These are phyloP conservation scores for Germaria angustata DNA, from an alignment of 2,888 invertebrate species.

Conservation along the genomic window DNA sequence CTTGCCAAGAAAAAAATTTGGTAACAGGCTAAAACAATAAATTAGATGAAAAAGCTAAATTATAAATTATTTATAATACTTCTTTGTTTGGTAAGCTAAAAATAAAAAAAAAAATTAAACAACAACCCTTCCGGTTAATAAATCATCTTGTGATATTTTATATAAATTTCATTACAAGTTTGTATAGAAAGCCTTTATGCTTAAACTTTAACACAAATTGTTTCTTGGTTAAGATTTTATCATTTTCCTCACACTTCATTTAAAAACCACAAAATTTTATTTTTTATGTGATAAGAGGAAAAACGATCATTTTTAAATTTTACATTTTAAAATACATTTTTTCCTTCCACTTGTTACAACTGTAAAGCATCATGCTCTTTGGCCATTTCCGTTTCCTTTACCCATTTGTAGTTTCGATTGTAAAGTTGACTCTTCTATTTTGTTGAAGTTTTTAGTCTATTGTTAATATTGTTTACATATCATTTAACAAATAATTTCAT, in stretches of 20 bases:
- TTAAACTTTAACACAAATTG: conserved; percentile 6
- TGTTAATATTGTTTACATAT: conserved; percentile 73
- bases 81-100: conserved; percentile 19
- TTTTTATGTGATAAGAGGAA: conserved; percentile 4
- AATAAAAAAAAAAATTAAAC: conserved; percentile 51
- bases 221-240: conserved; percentile 50
- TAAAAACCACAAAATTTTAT: conserved; percentile 45
- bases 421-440: conserved; percentile 49
- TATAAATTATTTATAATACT: conserved; percentile 54
- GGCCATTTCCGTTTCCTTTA: conserved; percentile 64
- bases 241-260: conserved; percentile 59
- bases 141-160: conserved; percentile 69
- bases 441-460: conserved; percentile 42
- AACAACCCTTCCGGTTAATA: conserved; percentile 78
- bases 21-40: conserved; percentile 45
- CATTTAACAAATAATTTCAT: conserved; percentile 79
- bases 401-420: conserved; percentile 54
- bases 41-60: conserved; percentile 45
- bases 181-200: not conserved
- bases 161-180: not conserved
- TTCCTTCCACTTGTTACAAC: conserved; percentile 49
- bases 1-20: conserved; percentile 10
- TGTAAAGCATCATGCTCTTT: conserved; percentile 40
- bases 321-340: conserved; percentile 28
- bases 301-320: conserved; percentile 43